Evolutionary conservation across 2,113 vertebrate genomes (phyloP).

Genomic region (Ellobius talpinus): DNA sequence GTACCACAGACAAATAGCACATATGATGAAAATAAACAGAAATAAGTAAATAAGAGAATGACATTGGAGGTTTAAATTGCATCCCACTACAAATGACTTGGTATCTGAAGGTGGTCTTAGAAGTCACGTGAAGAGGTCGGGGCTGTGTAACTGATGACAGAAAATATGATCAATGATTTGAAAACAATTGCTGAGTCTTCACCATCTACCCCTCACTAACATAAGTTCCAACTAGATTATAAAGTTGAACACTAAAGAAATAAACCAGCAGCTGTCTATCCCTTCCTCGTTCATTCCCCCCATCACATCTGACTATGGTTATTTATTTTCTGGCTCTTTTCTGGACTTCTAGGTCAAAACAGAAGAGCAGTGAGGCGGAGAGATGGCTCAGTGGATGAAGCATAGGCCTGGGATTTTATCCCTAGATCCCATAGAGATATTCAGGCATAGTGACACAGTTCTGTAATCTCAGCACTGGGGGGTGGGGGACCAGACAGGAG

Average conservation of each 20-base stretch:
- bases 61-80: neutral
- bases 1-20: neutral
- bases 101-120: neutral
- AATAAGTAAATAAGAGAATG: neutral
- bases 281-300: neutral
- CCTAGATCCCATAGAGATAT: neutral
- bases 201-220: neutral
- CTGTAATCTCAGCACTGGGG: neutral
- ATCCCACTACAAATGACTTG: neutral
- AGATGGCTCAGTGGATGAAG: neutral
- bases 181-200: neutral
- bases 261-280: neutral
- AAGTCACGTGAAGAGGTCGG: neutral
- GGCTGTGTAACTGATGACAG: neutral
- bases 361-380: neutral
- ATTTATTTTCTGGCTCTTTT: neutral
- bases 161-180: neutral
- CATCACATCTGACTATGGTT: neutral
- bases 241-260: neutral
- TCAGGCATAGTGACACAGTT: neutral
- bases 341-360: neutral
- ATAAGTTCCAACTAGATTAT: neutral
- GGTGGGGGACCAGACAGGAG: too few species aligned
- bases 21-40: too few species aligned
- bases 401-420: neutral